phyloP scores from a whole-genome alignment of 2,113 vertebrate genomes.

The Zeus faber region DNA sequence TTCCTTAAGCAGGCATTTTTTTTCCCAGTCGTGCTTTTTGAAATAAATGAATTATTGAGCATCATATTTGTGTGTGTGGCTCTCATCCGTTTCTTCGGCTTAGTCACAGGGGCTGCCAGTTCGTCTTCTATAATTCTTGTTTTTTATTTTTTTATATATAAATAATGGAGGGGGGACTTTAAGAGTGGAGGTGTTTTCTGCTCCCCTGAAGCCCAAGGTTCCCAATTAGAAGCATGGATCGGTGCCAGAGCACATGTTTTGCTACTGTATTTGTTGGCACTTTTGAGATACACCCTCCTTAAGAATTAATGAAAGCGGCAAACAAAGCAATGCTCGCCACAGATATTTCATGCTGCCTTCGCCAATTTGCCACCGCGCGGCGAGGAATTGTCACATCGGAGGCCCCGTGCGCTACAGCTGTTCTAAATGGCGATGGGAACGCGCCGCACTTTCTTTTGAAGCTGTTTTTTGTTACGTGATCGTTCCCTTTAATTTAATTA shows the following conservation, averaged over 20 bases:
- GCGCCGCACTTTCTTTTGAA: constrained; percentile 55
- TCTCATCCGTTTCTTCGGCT: constrained; percentile 39
- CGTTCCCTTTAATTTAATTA: constrained; percentile 46
- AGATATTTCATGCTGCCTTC: constrained; percentile 71
- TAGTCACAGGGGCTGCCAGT: constrained; percentile 54
- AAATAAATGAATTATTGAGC: constrained; percentile 53
- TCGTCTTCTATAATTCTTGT: constrained; percentile 65
- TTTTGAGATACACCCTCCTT: constrained; percentile 71
- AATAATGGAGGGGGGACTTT: constrained; percentile 76
- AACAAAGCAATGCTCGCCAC: constrained; percentile 67
- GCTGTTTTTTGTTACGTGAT: constrained; percentile 56
- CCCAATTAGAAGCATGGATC: constrained; percentile 73
- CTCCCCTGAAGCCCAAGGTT: constrained; percentile 68
- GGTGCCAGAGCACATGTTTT: constrained; percentile 77
- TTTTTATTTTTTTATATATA: constrained; percentile 50
- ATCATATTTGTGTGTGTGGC: constrained; percentile 38
- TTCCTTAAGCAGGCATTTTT: too few relatives aligned
- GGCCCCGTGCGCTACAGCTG: constrained; percentile 33
- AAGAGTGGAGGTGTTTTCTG: constrained; percentile 70
- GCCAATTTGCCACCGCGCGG: constrained; percentile 64
- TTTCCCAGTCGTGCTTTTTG: constrained; percentile 22
- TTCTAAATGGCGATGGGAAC: constrained; percentile 58
- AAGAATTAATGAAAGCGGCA: constrained; percentile 78
- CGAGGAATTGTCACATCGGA: too few relatives aligned
- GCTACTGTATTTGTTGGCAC: constrained; percentile 71